Evolutionary conservation across 1,140 invertebrate species (phyloP), one percentile per base, ranked within the genome.

Genomic region (Atopsyche davidsoni): DNA sequence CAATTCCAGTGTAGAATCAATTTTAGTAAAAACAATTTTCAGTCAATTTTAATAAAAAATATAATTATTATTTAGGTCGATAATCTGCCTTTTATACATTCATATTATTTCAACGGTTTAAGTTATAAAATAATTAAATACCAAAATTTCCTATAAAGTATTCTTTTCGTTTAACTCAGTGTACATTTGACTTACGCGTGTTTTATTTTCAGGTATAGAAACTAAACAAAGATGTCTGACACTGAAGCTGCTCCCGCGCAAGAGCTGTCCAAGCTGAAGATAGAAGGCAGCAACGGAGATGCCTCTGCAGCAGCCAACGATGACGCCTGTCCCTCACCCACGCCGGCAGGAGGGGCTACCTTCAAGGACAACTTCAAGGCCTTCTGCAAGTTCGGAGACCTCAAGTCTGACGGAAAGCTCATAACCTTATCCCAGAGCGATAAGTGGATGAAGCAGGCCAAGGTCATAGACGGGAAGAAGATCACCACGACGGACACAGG

Each of bases 371-470:
- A 2, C 24, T 75, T 76, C 69, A 68, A 66, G 59, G 64, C 70
- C 1, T 86, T 83, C 63, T 73, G 80, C n/a, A 82, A 81, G 65
- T 86, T 85, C 64, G 83, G 83, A 4, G 80, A 84, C 58, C 67
- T 68, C 2, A 81, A 80, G 62, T 77, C 76, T 9, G 79, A 81
- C 53, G 85, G 85, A 9, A 82, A 77, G 62, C 67, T 70, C 2
- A 81, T 87, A 19, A 83, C 82, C 3, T 64, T 85, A 10, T 75
- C 77, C 0, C 82, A 86, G 61, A 79, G 77, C 53, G 84, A 87
- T 64, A 86, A 87, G 69, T 87, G 84, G 84, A 78, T 87, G 72
- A 86, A 86, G 63, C 83, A 87, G 60, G 83, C 84, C 0, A 79
- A 81, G 62, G 77, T 87, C 3, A 80, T 87, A 41, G 82, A 85